Percentiles rank a stretch among this genome's conserved stretches.
These are phyloP conservation scores for Tetragnatha versicolor DNA, from an alignment of 1,140 invertebrate species.

Conservation along the genomic window DNA sequence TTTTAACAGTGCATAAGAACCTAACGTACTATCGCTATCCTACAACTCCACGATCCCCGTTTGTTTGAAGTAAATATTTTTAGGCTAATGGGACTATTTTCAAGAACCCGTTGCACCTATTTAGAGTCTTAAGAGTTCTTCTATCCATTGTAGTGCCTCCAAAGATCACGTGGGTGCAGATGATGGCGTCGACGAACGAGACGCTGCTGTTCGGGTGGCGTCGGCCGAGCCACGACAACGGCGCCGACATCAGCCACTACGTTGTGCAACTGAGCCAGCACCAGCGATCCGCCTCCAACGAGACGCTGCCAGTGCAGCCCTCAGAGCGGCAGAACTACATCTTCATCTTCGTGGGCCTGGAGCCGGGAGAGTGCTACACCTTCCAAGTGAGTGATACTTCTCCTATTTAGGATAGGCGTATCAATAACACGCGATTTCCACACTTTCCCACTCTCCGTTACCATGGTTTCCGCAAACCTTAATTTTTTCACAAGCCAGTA, in stretches of 20 bases:
- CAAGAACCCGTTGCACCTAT: neutral
- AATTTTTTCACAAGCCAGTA: no score
- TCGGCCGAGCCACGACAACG: slow-evolving; percentile 58
- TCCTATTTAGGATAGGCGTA: no score
- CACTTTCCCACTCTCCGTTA: no score
- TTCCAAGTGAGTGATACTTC: slow-evolving; percentile 58
- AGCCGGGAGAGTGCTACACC: slow-evolving; percentile 58
- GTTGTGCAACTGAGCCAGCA: slow-evolving; percentile 55
- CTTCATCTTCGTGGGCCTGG: slow-evolving; percentile 58
- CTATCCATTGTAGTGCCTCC: slow-evolving; percentile 56
- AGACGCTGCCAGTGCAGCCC: slow-evolving; percentile 53
- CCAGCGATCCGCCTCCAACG: slow-evolving; percentile 49
- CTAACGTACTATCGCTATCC: no score
- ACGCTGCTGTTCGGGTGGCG: slow-evolving; percentile 59
- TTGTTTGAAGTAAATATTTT: no score
- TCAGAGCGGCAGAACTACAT: slow-evolving; percentile 58
- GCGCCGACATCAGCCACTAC: slow-evolving; percentile 58
- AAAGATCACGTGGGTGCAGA: slow-evolving; percentile 58
- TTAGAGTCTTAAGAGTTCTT: neutral
- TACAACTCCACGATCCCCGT: no score
- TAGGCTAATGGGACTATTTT: no score
- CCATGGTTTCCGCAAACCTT: no score
- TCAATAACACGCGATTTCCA: no score
- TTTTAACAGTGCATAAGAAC: no score
- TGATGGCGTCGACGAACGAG: slow-evolving; percentile 59